Conservation (phyloP, 2,113 vertebrate genomes). For the Nesospiza acunhae region DNA sequence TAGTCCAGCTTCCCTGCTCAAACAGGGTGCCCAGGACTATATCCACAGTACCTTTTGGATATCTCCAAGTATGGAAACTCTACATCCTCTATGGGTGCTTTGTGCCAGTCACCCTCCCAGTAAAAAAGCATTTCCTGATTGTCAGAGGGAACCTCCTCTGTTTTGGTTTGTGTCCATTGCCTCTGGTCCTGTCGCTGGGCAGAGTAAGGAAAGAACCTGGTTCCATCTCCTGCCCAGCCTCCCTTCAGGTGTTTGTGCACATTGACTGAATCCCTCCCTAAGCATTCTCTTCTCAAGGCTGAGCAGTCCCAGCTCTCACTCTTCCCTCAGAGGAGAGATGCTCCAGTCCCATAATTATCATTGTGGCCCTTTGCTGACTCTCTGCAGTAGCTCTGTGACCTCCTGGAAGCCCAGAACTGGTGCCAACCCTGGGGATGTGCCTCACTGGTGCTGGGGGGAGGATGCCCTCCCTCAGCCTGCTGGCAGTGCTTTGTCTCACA, state of each 20-base stretch:
- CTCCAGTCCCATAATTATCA: not conserved
- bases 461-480: not conserved
- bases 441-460: not conserved
- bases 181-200: not conserved
- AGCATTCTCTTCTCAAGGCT: not conserved
- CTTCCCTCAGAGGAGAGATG: not conserved
- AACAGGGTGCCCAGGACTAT: not conserved
- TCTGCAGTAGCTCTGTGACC: not conserved
- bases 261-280: not conserved
- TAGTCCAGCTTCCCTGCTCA: not conserved
- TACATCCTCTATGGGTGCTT: not conserved
- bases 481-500: not conserved
- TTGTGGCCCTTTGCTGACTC: not conserved
- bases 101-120: not conserved
- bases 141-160: not conserved
- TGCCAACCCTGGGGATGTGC: not conserved
- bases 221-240: not conserved
- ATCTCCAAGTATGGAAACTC: not conserved
- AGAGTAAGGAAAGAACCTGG: not conserved
- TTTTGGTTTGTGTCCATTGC: not conserved
- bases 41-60: not conserved
- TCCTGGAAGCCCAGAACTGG: not conserved
- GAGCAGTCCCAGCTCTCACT: not conserved
- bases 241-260: not conserved
- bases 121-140: not conserved